These are phyloP conservation scores for Chlorodrepanis virens DNA, from an alignment of 2,113 vertebrate species.

Conservation along the genomic window DNA sequence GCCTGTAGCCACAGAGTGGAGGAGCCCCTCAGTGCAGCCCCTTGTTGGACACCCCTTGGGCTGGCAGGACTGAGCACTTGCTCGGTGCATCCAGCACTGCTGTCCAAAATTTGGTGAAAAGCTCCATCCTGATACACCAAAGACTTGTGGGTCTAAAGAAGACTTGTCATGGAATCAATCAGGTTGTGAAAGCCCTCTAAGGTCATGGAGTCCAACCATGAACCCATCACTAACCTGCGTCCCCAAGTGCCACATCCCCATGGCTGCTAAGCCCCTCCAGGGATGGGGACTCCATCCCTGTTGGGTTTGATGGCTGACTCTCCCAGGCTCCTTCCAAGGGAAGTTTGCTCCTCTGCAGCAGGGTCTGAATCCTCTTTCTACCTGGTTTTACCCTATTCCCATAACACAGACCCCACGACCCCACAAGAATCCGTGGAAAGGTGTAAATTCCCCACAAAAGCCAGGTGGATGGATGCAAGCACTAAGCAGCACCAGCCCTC, in stretches of 20 bases:
- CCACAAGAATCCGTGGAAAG: background rate
- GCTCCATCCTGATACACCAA: background rate
- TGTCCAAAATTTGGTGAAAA: background rate
- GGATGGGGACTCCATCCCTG: background rate
- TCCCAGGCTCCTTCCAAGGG: background rate
- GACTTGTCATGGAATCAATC: background rate
- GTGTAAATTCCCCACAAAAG: background rate
- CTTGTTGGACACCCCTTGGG: background rate
- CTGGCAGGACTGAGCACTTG: rapidly evolving
- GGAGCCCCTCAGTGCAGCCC: background rate
- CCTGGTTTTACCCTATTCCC: background rate
- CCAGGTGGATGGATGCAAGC: background rate
- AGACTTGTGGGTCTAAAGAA: background rate
- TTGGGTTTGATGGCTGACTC: too few species aligned
- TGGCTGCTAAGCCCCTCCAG: background rate
- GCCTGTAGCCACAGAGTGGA: background rate
- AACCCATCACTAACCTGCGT: background rate
- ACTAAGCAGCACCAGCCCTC: background rate
- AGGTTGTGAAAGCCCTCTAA: background rate
- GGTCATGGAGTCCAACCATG: background rate
- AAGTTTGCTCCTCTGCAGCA: background rate
- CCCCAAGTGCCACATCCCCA: background rate
- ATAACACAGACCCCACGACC: background rate
- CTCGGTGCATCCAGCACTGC: rapidly evolving
- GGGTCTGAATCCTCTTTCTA: background rate